phyloP scores from a whole-genome alignment of 2,888 invertebrate species.

The Ormyrus labotus region DNA sequence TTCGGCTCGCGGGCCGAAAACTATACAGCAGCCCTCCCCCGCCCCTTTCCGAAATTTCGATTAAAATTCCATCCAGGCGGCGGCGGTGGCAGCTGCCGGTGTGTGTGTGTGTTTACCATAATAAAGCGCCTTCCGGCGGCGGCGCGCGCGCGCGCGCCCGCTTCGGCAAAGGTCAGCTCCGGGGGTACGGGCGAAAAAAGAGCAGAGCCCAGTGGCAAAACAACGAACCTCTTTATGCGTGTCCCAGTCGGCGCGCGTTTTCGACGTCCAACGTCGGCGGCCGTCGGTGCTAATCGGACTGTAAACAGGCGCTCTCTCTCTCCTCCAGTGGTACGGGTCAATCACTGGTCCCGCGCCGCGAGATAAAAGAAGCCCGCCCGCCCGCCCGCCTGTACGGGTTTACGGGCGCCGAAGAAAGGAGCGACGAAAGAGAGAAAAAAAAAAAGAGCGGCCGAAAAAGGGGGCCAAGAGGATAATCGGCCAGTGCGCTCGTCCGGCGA shows the following conservation, averaged over 20 bases:
- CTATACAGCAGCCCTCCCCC: not conserved
- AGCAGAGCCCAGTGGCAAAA: not conserved
- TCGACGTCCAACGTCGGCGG: not conserved
- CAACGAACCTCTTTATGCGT: too few species aligned
- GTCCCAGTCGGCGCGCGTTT: too few species aligned
- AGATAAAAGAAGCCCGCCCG: not conserved
- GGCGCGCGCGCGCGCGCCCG: too few species aligned
- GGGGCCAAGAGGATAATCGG: not conserved
- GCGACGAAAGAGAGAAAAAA: not conserved
- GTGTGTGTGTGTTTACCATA: not conserved
- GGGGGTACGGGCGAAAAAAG: not conserved
- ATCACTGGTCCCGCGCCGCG: slow-evolving; percentile 15
- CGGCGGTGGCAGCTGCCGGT: not conserved
- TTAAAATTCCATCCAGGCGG: slow-evolving; percentile 10
- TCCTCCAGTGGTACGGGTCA: slow-evolving; percentile 11
- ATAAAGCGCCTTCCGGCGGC: not conserved
- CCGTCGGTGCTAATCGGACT: slow-evolving; percentile 6
- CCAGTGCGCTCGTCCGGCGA: slow-evolving; percentile 24
- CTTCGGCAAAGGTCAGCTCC: not conserved
- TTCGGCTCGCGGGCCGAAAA: too few species aligned
- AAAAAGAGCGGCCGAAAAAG: not conserved
- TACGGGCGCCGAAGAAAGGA: not conserved
- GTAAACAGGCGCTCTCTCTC: slow-evolving; percentile 6
- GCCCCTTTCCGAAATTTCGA: slow-evolving; percentile 9
- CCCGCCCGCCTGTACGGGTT: too few species aligned